These are phyloP conservation scores for Lamproptera curius DNA, from an alignment of 2,888 invertebrate species.

Conservation along the genomic window DNA sequence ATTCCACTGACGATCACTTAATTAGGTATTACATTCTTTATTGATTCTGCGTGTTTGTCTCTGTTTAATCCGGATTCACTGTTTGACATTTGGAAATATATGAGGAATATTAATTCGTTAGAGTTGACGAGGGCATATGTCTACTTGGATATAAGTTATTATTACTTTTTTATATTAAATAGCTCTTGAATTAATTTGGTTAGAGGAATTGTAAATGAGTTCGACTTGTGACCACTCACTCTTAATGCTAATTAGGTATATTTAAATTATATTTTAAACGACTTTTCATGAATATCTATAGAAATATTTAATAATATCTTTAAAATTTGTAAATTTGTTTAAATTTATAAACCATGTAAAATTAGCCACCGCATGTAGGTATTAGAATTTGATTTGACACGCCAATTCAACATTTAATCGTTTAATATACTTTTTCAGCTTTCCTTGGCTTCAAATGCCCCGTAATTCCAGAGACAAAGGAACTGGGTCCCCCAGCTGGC, in stretches of 20 bases:
- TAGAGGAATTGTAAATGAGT: background rate
- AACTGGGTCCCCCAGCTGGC: conserved; percentile 63
- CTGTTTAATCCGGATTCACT: conserved; percentile 14
- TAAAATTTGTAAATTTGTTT: too few species aligned
- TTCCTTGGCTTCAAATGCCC: conserved; percentile 91
- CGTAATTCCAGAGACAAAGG: conserved; percentile 62
- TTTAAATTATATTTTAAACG: background rate
- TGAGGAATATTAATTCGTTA: conserved; percentile 2
- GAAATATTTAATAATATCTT: background rate
- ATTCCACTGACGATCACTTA: background rate
- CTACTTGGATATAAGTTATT: background rate
- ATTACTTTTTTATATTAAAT: background rate
- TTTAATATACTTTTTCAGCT: conserved; percentile 66
- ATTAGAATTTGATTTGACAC: too few species aligned
- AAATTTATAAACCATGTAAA: too few species aligned
- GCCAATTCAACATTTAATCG: too few species aligned
- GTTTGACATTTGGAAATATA: conserved; percentile 15
- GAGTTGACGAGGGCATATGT: background rate
- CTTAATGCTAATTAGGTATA: background rate
- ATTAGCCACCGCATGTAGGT: too few species aligned
- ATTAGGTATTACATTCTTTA: conserved; percentile 3
- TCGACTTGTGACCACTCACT: background rate
- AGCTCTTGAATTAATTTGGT: background rate
- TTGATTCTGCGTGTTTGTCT: background rate
- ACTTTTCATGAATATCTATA: background rate